These are phyloP conservation scores for Clarias pachynema DNA, from an alignment of 2,797 vertebrate species.

Conservation along the genomic window DNA sequence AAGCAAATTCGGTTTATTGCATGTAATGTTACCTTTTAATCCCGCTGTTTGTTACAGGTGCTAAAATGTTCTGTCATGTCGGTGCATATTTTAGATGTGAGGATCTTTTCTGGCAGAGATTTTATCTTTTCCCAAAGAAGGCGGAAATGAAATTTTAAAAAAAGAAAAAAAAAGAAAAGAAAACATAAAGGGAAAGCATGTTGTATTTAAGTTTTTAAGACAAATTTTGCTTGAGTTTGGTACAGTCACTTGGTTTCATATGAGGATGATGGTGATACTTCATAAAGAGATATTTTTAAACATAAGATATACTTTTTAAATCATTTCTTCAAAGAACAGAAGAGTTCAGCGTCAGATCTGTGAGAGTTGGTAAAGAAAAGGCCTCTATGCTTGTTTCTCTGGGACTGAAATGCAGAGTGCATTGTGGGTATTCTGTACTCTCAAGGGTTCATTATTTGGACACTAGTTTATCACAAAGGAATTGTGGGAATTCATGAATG, in stretches of 20 bases:
- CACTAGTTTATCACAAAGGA: background rate
- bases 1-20: conserved; percentile 22
- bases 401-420: background rate
- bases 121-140: background rate
- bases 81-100: conserved; percentile 10
- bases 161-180: background rate
- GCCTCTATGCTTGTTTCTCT: background rate
- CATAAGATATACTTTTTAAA: no score
- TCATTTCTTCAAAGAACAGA: no score
- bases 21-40: conserved; percentile 4
- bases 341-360: no score
- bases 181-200: no score
- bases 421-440: background rate
- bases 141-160: background rate
- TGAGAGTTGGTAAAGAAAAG: background rate
- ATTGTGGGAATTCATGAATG: background rate
- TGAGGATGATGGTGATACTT: background rate
- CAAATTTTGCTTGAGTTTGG: background rate
- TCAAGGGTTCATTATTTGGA: background rate
- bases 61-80: conserved; percentile 24
- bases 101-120: background rate
- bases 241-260: background rate
- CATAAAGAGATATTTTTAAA: background rate
- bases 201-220: no score
- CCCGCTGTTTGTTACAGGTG: background rate